phyloP scores from a whole-genome alignment of 2,797 vertebrate genomes.

The Coregonus sp. region DNA sequence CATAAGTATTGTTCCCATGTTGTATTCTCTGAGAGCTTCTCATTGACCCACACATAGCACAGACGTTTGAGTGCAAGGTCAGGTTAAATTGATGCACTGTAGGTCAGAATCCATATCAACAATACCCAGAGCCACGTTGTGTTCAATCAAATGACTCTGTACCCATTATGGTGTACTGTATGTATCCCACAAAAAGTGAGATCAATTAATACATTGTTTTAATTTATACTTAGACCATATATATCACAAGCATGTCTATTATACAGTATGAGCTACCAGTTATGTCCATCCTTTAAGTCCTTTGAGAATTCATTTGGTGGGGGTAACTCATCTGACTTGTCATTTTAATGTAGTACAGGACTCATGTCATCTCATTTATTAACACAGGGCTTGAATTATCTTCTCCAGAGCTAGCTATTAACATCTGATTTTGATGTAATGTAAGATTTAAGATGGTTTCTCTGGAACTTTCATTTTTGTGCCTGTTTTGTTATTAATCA shows the following conservation, averaged over 20 bases:
- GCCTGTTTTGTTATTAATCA: background rate
- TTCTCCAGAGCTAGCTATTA: background rate
- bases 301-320: background rate
- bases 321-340: background rate
- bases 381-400: background rate
- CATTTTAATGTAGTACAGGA: background rate
- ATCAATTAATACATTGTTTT: background rate
- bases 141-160: background rate
- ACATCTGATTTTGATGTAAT: background rate
- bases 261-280: background rate
- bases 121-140: background rate
- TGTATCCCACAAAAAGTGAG: background rate
- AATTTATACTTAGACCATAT: background rate
- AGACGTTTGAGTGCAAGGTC: no score
- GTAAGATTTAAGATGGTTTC: background rate
- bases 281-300: background rate
- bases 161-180: background rate
- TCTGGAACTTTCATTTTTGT: background rate
- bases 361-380: background rate
- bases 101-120: no score
- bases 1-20: no score
- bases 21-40: no score
- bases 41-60: no score
- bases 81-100: no score
- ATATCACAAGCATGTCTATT: background rate